Percentiles rank a stretch among this genome's conserved stretches.
Conservation (phyloP, 2,113 vertebrate species). For the Dipodomys stephensi region DNA sequence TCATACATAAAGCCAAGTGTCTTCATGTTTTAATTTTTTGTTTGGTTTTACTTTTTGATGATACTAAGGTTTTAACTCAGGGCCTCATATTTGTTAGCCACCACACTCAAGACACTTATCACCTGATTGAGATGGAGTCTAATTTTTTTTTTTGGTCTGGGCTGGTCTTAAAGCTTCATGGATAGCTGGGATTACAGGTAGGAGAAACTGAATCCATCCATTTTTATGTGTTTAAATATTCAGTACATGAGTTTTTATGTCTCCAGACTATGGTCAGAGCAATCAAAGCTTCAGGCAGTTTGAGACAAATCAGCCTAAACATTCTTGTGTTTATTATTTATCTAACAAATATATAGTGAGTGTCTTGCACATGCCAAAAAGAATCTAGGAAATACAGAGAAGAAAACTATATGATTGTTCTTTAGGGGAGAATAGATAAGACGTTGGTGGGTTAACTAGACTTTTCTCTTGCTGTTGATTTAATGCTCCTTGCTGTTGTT, state of each 20-base stretch:
- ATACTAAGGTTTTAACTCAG: no score
- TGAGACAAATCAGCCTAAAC: slow-evolving; percentile 15
- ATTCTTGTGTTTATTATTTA: neutral
- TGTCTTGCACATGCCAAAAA: neutral
- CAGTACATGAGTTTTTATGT: neutral
- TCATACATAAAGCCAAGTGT: neutral
- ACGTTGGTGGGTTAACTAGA: neutral
- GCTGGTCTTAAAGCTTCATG: no score
- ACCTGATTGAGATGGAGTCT: no score
- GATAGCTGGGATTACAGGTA: no score
- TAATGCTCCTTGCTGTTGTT: no score
- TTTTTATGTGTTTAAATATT: neutral
- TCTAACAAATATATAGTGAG: neutral
- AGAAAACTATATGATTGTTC: neutral
- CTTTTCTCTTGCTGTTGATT: slow-evolving; percentile 11
- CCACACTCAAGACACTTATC: no score
- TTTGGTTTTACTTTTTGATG: no score
- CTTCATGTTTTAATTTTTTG: neutral
- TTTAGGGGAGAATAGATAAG: neutral
- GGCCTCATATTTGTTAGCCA: no score
- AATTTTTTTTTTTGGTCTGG: no score
- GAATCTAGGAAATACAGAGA: neutral
- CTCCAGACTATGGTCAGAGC: neutral
- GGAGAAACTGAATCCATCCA: no score
- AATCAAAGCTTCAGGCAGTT: slow-evolving; percentile 27